Percentiles rank a stretch among this genome's conserved stretches.
phyloP scores from a whole-genome alignment of 2,113 vertebrate genomes.

The Aix galericulata region DNA sequence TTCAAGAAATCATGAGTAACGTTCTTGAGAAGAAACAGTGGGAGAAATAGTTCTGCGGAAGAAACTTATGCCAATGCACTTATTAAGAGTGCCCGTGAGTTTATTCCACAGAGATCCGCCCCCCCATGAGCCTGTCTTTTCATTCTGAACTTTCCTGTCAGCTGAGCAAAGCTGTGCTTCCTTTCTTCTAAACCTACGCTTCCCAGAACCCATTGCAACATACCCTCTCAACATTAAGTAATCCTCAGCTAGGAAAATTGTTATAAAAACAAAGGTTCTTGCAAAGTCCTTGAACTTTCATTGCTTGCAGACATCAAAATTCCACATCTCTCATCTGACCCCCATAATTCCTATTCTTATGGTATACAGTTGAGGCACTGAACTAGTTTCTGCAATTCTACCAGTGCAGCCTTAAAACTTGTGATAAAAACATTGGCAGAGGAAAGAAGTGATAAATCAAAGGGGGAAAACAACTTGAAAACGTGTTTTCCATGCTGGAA shows the following conservation, averaged over 20 bases:
- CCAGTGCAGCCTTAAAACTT: background rate
- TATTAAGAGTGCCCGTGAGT: background rate
- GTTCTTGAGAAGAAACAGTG: background rate
- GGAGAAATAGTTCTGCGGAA: background rate
- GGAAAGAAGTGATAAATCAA: background rate
- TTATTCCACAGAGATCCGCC: background rate
- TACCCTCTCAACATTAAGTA: background rate
- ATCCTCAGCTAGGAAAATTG: accelerated
- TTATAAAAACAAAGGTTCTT: background rate
- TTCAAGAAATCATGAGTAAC: background rate
- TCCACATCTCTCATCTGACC: background rate
- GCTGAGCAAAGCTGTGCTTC: background rate
- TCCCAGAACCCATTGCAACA: background rate
- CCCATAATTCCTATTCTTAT: background rate
- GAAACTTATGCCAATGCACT: background rate
- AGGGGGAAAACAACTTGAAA: background rate
- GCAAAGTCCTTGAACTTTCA: background rate
- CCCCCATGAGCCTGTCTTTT: background rate
- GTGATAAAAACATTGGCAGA: background rate
- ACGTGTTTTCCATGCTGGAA: background rate
- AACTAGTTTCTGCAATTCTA: background rate
- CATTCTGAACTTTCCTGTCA: background rate
- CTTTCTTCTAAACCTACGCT: background rate
- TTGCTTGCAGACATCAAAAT: background rate
- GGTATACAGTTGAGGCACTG: background rate